Percentiles rank a stretch among this genome's conserved stretches.
Conservation (phyloP, 2,797 vertebrate genomes). For the Pseudopleuronectes americanus region DNA sequence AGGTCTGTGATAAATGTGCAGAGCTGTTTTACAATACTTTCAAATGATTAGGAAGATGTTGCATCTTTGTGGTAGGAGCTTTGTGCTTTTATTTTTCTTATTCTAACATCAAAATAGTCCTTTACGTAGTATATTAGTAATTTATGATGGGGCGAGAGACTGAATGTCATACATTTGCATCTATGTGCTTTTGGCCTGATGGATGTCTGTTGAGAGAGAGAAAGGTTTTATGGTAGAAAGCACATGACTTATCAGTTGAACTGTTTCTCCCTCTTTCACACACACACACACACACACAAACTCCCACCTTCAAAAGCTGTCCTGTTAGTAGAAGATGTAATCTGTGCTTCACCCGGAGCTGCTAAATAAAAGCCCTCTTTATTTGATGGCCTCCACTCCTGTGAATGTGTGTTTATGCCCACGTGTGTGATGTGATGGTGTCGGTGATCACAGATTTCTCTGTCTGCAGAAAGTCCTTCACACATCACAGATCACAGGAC, state of each 20-base stretch:
- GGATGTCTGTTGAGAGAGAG: conserved; percentile 43
- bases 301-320: conserved; percentile 48
- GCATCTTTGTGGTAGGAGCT: conserved; percentile 4
- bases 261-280: conserved; percentile 14
- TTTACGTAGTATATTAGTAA: conserved; percentile 19
- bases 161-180: conserved; percentile 39
- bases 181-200: conserved; percentile 49
- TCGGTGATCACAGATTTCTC: conserved; percentile 43
- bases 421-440: conserved; percentile 52
- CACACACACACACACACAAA: conserved; percentile 19
- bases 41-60: background rate
- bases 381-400: conserved; percentile 54
- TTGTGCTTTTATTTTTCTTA: conserved; percentile 22
- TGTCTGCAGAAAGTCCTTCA: conserved; percentile 41
- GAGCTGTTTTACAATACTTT: too few species aligned
- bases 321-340: conserved; percentile 65
- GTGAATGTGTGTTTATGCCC: conserved; percentile 53
- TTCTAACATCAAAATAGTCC: conserved; percentile 21
- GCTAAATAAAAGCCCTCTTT: conserved; percentile 60
- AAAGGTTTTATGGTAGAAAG: conserved; percentile 27
- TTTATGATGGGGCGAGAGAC: conserved; percentile 29
- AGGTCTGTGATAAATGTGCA: background rate
- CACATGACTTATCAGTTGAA: conserved; percentile 50
- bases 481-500: conserved; percentile 46
- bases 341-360: conserved; percentile 60